Evolutionary conservation across 2,797 vertebrate genomes (phyloP), one percentile per base, ranked within the genome.

Genomic region (Carapus acus): DNA sequence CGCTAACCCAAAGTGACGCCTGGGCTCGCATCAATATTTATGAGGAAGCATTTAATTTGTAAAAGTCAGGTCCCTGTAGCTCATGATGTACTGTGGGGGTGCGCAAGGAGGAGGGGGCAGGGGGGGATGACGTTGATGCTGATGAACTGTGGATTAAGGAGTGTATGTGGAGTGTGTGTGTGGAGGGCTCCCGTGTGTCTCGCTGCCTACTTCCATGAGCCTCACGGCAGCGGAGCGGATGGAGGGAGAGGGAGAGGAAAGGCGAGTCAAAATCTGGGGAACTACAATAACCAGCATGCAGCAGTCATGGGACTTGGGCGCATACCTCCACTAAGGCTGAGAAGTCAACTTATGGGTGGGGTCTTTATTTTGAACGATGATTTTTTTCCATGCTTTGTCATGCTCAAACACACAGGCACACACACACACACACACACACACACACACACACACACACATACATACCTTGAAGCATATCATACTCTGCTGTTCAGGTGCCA

Each of bases 221-320:
- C 70, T 46, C n/a, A 1, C 43, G 78, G 63, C 18, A 14, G 22
- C 44, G 77, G 82, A 71, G 50, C 75, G 85, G 81, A 84, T 74
- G 76, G 60, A 48, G 27, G 67, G 44, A 69, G 83, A 88, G 80
- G 77, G 60, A 47, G 64, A 84, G 77, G 63, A 71, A n/a, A n/a
- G n/a, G 65, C 77, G 71, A 81, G 83, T 87, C 62, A 76, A 59
- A 80, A 83, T 82, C 43, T 80, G 74, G 79, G 81, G 71, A 82
- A 86, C 81, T 88, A 78, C 60, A 42, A 55, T 37, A 72, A 74
- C 55, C 68, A 83, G 77, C 80, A 68, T 78, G 74, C 74, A 80
- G 82, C 83, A 70, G 75, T 79, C 86, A 90, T 84, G 76, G 77
- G 80, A 85, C 76, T n/a, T n/a, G n/a, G n/a, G n/a, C n/a, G n/a